These are phyloP conservation scores for Cheilosia impressa DNA, from an alignment of 2,888 invertebrate species.

Conservation along the genomic window DNA sequence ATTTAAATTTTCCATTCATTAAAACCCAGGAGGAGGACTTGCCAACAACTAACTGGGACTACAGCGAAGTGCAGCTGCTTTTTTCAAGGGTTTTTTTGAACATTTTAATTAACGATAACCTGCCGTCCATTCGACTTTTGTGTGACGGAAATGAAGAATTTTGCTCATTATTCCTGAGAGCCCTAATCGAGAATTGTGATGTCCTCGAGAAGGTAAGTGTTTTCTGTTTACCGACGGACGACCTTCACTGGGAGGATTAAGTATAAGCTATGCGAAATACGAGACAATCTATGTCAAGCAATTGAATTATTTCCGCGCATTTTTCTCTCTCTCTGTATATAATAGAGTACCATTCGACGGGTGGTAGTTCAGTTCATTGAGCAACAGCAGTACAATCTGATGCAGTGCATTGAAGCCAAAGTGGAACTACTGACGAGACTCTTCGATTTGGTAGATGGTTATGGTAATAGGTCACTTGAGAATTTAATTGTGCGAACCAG, in stretches of 20 bases:
- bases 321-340: conserved; percentile 3
- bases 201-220: conserved; percentile 79
- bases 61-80: conserved; percentile 80
- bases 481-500: conserved; percentile 68
- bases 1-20: conserved; percentile 28
- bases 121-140: conserved; percentile 81
- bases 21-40: conserved; percentile 57
- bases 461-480: conserved; percentile 71
- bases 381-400: conserved; percentile 45
- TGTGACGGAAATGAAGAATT: conserved; percentile 81
- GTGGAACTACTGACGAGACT: conserved; percentile 68
- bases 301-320: conserved; percentile 21
- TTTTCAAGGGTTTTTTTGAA: conserved; percentile 79
- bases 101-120: conserved; percentile 82
- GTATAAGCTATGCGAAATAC: conserved; percentile 9
- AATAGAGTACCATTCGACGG: conserved; percentile 56
- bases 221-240: conserved; percentile 1
- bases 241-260: conserved; percentile 2
- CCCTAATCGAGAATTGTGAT: conserved; percentile 79
- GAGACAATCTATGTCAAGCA: conserved; percentile 6
- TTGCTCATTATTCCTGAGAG: conserved; percentile 80
- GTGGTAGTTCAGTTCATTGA: conserved; percentile 65
- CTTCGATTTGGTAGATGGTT: conserved; percentile 64
- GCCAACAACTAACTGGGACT: conserved; percentile 57
- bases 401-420: conserved; percentile 61